phyloP scores from a whole-genome alignment of 2,113 vertebrate genomes.

The Phalacrocorax carbo region DNA sequence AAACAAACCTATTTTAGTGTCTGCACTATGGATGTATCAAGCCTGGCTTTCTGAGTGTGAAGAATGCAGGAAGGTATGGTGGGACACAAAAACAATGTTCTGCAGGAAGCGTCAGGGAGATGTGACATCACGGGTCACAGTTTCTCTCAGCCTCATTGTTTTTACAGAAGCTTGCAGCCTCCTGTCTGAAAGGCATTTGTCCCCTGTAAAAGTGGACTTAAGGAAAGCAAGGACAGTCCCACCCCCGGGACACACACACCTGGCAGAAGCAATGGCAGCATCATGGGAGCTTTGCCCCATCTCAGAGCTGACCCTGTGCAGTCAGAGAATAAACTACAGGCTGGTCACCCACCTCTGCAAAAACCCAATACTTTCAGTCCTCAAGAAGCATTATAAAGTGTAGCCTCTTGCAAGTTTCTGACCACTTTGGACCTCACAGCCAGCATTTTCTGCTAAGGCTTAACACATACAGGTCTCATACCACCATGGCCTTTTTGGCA shows the following conservation, averaged over 20 bases:
- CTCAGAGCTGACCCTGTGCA: accelerated
- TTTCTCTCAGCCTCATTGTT: not conserved
- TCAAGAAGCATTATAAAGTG: accelerated
- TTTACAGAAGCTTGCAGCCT: not conserved
- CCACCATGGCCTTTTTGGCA: accelerated
- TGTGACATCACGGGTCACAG: not conserved
- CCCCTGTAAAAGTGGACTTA: not conserved
- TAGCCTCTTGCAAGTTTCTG: accelerated
- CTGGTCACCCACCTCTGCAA: accelerated
- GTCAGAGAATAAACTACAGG: accelerated
- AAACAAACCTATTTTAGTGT: not conserved
- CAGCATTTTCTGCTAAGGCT: not conserved
- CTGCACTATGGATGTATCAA: not conserved
- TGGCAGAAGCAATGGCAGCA: not conserved
- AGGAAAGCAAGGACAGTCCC: not conserved
- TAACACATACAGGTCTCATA: accelerated
- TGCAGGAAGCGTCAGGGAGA: not conserved
- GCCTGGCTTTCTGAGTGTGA: not conserved
- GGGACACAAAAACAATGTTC: not conserved
- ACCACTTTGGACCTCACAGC: accelerated
- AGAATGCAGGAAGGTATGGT: not conserved
- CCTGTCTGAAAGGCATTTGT: not conserved
- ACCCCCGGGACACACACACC: accelerated
- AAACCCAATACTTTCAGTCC: accelerated
- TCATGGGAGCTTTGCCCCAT: accelerated